These are phyloP conservation scores for Paralinhomoeus sp. DNA, from an alignment of 2,888 invertebrate genomes.

Conservation along the genomic window DNA sequence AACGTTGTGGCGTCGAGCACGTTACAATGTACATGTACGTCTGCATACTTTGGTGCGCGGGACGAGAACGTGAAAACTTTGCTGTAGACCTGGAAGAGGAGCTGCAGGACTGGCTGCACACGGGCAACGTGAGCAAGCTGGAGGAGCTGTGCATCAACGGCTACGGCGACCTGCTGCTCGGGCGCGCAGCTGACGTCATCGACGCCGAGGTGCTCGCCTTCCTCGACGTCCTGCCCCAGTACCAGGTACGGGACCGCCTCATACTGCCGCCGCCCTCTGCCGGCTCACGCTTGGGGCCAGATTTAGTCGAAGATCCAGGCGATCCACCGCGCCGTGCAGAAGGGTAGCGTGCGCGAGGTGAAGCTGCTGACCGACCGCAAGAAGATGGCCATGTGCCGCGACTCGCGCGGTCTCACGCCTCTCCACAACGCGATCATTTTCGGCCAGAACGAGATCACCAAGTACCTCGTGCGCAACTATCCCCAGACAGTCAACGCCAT, in stretches of 20 bases:
- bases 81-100: constrained; percentile 25
- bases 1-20: too few species aligned
- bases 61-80: too few species aligned
- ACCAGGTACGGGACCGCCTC: too few species aligned
- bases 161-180: constrained; percentile 54
- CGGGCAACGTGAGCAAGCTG: constrained; percentile 66
- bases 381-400: constrained; percentile 29
- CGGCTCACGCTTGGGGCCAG: too few species aligned
- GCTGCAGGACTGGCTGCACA: constrained; percentile 28
- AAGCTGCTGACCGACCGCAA: constrained; percentile 31
- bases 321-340: constrained; percentile 26
- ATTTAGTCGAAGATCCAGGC: constrained; percentile 26
- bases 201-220: constrained; percentile 40
- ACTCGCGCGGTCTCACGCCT: constrained; percentile 20
- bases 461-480: constrained; percentile 37
- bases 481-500: constrained; percentile 27
- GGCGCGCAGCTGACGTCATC: constrained; percentile 35
- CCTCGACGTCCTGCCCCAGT: constrained; percentile 57
- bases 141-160: constrained; percentile 68
- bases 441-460: constrained; percentile 55
- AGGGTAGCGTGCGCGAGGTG: constrained; percentile 31
- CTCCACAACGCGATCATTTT: constrained; percentile 31
- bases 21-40: too few species aligned
- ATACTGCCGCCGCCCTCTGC: too few species aligned
- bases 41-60: too few species aligned